A percentile compares a stretch with the other conserved stretches of the same genome.
phyloP scores from a whole-genome alignment of 2,113 vertebrate genomes.

The Clarias batrachus region DNA sequence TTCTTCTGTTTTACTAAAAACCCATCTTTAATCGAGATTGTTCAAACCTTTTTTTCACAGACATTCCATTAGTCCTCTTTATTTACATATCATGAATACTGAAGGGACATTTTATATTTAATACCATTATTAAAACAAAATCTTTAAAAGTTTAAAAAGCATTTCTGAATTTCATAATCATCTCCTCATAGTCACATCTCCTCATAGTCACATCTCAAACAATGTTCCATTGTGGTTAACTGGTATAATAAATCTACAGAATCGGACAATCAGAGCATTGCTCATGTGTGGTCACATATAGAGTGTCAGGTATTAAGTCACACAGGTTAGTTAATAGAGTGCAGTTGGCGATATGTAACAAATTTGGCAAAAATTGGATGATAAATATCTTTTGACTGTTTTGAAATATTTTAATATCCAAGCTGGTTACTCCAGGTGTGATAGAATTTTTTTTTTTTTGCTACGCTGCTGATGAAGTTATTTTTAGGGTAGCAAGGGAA shows the following conservation, averaged over 20 bases:
- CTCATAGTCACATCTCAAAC: neutral
- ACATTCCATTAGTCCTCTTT: neutral
- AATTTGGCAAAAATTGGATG: too few species aligned
- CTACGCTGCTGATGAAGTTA: too few species aligned
- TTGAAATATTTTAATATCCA: too few species aligned
- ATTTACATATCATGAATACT: neutral
- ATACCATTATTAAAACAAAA: neutral
- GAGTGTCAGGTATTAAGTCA: too few species aligned
- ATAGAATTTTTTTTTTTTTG: too few species aligned
- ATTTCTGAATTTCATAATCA: neutral
- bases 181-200: neutral
- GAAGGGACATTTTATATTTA: neutral
- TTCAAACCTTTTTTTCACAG: neutral
- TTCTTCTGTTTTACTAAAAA: neutral
- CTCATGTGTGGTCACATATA: neutral
- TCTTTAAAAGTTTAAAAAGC: neutral
- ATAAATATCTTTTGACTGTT: too few species aligned
- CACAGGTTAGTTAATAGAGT: too few species aligned
- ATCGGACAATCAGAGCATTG: neutral
- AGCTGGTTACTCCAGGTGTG: too few species aligned
- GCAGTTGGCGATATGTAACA: too few species aligned
- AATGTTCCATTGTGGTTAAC: neutral
- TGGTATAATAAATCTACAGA: neutral
- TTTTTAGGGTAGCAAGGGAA: too few species aligned
- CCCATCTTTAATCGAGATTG: neutral